Conservation (phyloP, 2,113 vertebrate species). For the Strigops habroptila region DNA sequence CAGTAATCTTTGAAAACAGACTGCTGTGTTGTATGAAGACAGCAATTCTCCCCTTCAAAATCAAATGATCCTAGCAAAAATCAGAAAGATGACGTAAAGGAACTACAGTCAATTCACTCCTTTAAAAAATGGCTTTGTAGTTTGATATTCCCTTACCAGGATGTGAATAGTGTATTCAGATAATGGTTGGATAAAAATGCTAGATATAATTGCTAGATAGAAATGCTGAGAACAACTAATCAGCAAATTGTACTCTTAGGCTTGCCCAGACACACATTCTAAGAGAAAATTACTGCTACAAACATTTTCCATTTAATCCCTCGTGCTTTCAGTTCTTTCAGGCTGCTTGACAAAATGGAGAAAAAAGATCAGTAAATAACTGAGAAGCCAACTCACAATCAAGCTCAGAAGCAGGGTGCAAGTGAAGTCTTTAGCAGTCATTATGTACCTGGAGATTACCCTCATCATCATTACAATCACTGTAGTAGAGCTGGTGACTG, state of each 20-base stretch:
- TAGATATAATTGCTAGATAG: conserved; percentile 8
- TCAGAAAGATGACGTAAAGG: not conserved
- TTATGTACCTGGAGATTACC: not conserved
- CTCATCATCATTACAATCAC: not conserved
- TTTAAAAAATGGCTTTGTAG: not conserved
- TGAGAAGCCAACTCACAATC: not conserved
- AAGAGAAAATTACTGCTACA: conserved; percentile 8
- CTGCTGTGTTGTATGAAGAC: rapidly evolving
- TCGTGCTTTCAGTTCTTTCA: not conserved
- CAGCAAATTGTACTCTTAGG: conserved; percentile 17
- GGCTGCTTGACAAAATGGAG: not conserved
- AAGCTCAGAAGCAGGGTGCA: not conserved
- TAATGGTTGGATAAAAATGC: conserved; percentile 9
- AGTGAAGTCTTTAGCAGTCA: not conserved
- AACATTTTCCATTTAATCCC: not conserved
- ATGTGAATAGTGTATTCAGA: not conserved
- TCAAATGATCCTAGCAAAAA: not conserved
- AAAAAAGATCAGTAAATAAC: not conserved
- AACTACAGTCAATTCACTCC: not conserved
- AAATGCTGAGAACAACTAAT: conserved; percentile 26
- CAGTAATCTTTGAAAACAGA: not conserved
- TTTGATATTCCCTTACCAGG: not conserved
- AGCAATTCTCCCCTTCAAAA: not conserved
- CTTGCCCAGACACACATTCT: conserved; percentile 7
- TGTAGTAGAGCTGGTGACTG: not conserved